Evolutionary conservation across 2,888 invertebrate species (phyloP).

Genomic region (Aphelenchoides bicaudatus): DNA sequence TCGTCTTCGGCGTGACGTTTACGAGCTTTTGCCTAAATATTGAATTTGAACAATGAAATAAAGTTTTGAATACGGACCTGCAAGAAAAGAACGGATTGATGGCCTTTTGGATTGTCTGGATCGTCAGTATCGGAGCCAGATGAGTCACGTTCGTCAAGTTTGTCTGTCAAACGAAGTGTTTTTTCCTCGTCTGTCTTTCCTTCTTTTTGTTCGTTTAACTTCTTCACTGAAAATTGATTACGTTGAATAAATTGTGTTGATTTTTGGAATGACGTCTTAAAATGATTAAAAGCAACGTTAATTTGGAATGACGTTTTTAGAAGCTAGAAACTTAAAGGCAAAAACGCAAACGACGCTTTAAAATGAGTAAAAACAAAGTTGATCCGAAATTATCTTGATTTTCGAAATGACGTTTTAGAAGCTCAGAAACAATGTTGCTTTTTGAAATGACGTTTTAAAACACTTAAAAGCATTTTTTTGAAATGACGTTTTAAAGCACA

Average conservation of each 20-base stretch:
- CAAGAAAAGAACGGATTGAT: slow-evolving; percentile 52
- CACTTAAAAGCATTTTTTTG: too few relatives aligned
- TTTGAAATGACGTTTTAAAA: neutral
- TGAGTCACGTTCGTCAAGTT: slow-evolving; percentile 38
- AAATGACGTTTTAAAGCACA: too few relatives aligned
- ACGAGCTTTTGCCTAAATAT: neutral
- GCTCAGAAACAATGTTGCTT: slow-evolving; percentile 1
- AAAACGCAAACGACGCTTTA: neutral
- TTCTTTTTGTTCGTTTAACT: slow-evolving; percentile 23
- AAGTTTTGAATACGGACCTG: slow-evolving; percentile 33
- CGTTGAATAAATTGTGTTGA: neutral
- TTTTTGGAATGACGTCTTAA: neutral
- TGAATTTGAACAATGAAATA: too few relatives aligned
- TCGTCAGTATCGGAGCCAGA: slow-evolving; percentile 62
- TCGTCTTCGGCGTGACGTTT: neutral
- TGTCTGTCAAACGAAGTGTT: slow-evolving; percentile 12
- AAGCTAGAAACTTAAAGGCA: neutral
- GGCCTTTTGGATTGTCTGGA: slow-evolving; percentile 62
- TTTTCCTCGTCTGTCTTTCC: slow-evolving; percentile 21
- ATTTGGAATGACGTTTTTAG: too few relatives aligned
- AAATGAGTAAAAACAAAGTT: too few relatives aligned
- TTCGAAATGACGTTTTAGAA: too few relatives aligned
- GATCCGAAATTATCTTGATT: too few relatives aligned
- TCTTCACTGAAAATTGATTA: slow-evolving; percentile 33
- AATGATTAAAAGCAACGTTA: too few relatives aligned